Percentiles rank a stretch among this genome's conserved stretches.
These are phyloP conservation scores for Halcyon senegalensis DNA, from an alignment of 2,113 vertebrate species.

Conservation along the genomic window DNA sequence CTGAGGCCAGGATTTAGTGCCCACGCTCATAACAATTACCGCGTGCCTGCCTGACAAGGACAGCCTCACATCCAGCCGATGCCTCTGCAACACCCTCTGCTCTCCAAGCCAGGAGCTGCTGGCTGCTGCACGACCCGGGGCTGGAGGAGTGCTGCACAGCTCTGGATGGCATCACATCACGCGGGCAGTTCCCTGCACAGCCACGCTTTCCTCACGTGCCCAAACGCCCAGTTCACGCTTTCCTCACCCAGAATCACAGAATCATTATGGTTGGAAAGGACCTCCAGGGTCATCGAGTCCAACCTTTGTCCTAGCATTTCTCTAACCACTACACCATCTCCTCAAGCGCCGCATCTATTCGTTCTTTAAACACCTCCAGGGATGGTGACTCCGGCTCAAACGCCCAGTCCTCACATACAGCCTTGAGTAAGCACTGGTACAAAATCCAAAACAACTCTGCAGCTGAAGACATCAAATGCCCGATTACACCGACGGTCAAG, in stretches of 20 bases:
- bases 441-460: background rate
- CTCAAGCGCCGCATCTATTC: no score
- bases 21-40: fast-evolving
- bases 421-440: background rate
- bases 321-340: no score
- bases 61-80: background rate
- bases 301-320: no score
- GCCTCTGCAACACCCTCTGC: background rate
- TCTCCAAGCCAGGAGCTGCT: background rate
- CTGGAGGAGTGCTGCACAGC: fast-evolving
- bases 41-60: fast-evolving
- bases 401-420: fast-evolving
- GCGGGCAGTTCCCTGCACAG: background rate
- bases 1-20: background rate
- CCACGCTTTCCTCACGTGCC: fast-evolving
- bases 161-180: fast-evolving
- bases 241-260: no score
- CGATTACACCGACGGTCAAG: background rate
- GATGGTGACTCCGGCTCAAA: no score
- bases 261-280: no score
- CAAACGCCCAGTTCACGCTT: background rate
- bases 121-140: fast-evolving
- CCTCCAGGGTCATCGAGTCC: no score
- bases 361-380: no score
- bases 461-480: background rate